Evolutionary conservation across 1,140 invertebrate species (phyloP), one percentile per base, ranked within the genome.

Genomic region (Rhyzopertha dominica): DNA sequence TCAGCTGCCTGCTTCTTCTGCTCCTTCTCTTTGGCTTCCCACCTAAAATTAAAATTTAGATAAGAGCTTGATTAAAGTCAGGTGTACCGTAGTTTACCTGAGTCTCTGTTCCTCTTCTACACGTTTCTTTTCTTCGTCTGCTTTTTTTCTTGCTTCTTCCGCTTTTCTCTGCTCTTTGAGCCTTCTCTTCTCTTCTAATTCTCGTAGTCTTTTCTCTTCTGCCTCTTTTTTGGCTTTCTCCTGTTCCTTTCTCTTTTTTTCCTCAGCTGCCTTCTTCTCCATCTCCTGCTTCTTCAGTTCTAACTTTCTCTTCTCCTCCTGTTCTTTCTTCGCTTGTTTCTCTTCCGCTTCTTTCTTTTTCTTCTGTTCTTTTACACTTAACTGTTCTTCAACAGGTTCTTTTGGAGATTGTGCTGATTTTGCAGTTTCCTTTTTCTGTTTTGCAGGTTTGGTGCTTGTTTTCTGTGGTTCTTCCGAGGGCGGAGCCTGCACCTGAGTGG

Each of bases 221-320:
- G 75, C 56, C 74, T 76, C 47, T 70, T 69, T 59, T 70, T 72
- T 24, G 52, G 56, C 58, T 66, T 75, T 59, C 64, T 70, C 59
- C 40, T 65, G 62, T 53, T 60, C 47, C 66, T 74, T 58, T 70
- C 67, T 56, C 65, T 67, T 48, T 62, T 65, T 62, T 51, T 78
- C 62, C 56, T 77, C 75, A 29, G 76, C 74, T 1, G 70, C 54
- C 58, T 67, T 74, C 40, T 54, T 53, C 10, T 32, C 43, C 14
- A 49, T 34, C 23, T 54, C 43, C 36, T 55, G 49, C 26, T 59
- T 59, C 28, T 51, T 43, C 14, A 61, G 58, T 32, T 64, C 76
- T 58, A 69, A 74, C 55, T 53, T 61, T 48, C 54, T 43, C 31
- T 56, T 61, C 47, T 65, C 65, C 40, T 68, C 65, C 0, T 56